Evolutionary conservation across 2,797 vertebrate species (phyloP), one percentile per base, ranked within the genome.

Genomic region (Malacoctenus gilli): DNA sequence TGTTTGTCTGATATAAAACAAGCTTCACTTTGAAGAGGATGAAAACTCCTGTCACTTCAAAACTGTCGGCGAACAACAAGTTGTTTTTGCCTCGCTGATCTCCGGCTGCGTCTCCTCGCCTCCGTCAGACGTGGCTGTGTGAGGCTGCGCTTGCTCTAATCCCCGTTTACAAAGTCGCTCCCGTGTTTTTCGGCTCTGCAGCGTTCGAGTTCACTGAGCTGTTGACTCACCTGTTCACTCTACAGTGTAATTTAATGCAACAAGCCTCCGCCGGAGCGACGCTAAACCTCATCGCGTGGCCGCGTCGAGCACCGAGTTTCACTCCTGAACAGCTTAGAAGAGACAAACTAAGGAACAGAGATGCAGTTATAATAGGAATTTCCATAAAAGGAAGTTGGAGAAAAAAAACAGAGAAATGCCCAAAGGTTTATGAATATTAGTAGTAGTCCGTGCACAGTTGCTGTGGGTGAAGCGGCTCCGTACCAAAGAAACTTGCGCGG

Each of bases 181-280:
- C 62, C 18, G 37, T 37, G 67, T 59, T 35, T 20, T n/a, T 72
- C 16, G 48, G 46, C 25, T 39, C 25, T 61, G 47, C 34, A 60
- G 30, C 37, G 52, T 54, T 48, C 41, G 37, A 64, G 43, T n/a
- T 25, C 22, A 20, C 42, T 49, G 54, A 51, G 44, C 39, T 51
- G 40, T 18, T 34, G 46, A 25, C 55, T 51, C 36, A n/a, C 36
- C 6, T 4, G 28, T 47, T 35, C 19, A 12, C 16, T 46, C 19
- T 32, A 34, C 30, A 50, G 31, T 30, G 5, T 25, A 28, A 36
- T 34, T 34, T 20, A n/a, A 19, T 38, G 18, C 10, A 5, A 8
- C 25, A n/a, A n/a, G n/a, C n/a, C n/a, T n/a, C n/a, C n/a, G n/a
- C n/a, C n/a, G n/a, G n/a, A n/a, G n/a, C n/a, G n/a, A n/a, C n/a